Percentiles rank a stretch among this genome's conserved stretches.
phyloP scores from a whole-genome alignment of 2,888 invertebrate species.

The Himalopsyche tibetana region DNA sequence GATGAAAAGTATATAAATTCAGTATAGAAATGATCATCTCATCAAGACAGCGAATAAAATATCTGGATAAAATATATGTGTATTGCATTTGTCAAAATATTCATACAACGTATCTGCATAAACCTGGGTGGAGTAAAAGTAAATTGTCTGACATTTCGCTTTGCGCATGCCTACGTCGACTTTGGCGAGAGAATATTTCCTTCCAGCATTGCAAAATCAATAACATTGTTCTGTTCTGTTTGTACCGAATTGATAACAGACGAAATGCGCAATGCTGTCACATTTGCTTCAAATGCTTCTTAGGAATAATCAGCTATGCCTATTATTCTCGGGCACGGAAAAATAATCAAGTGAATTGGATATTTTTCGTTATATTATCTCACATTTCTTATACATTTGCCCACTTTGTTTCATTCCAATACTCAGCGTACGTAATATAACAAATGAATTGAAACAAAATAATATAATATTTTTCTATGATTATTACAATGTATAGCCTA shows the following conservation, averaged over 20 bases:
- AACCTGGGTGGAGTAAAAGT: slow-evolving; percentile 41
- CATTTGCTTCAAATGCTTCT: slow-evolving; percentile 22
- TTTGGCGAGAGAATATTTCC: slow-evolving; percentile 60
- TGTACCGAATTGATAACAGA: slow-evolving; percentile 56
- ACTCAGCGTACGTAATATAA: too few species aligned
- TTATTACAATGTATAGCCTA: too few species aligned
- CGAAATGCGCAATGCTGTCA: slow-evolving; percentile 59
- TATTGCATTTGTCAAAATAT: slow-evolving; percentile 32
- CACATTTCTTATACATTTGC: not conserved
- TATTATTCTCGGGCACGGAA: slow-evolving; percentile 4
- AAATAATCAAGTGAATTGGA: not conserved
- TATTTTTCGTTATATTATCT: not conserved
- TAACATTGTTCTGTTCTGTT: slow-evolving; percentile 52
- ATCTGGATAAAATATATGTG: not conserved
- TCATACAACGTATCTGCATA: slow-evolving; percentile 39
- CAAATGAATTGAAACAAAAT: too few species aligned
- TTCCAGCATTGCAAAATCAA: slow-evolving; percentile 65
- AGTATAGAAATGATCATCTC: not conserved
- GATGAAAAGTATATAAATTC: not conserved
- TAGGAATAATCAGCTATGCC: not conserved
- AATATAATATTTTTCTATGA: too few species aligned
- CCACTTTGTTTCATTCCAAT: not conserved
- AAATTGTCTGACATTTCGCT: slow-evolving; percentile 31
- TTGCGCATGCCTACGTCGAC: slow-evolving; percentile 58
- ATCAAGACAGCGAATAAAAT: not conserved